Base-by-base conservation (phyloP, 2,113 vertebrate species). In the Elephantulus edwardii region DNA sequence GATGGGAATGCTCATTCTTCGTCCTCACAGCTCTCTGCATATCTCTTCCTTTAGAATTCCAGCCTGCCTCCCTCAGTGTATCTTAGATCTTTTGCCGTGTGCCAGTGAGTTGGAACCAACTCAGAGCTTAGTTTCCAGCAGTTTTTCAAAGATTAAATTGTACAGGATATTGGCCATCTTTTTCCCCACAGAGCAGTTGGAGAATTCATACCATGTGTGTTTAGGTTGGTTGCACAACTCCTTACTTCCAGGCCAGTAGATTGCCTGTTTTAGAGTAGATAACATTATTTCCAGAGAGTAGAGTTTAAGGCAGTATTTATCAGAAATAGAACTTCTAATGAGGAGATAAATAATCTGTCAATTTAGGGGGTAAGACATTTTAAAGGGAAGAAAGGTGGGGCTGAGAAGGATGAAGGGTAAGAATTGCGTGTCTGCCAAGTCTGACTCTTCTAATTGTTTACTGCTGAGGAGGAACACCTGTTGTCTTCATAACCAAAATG, bases 281-380 rank as follows among this genome's bases (percentile, higher is more conserved):
- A n/a, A n/a, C n/a, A n/a, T n/a, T n/a, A n/a, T n/a, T 82, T 74
- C 28, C 13, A 46, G 56, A 70, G 74, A 82, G 10, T 44, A 75
- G 35, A 83, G 24, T 72, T 77, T 44, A 5, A 2, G 2, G 56
- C 5, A 9, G 44, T 66, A 52, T 81, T 70, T 94, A 35, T 80
- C 81, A 70, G 64, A 92, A 78, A 78, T 58, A 79, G n/a, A 62
- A 38, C 64, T 82, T 22, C 62, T 93, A 60, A 66, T 90, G n/a
- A 22, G 83, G 10, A 83, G 56, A 56, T 5, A 77, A 26, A 64
- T 90, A 94, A 85, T 2, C 30, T 48, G 2, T 42, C 74, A 33
- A 60, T 42, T 83, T 64, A 78, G 86, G 30, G 7, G 35, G 54
- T 42, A 40, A 42, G 7, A 42, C 42, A 1, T 70, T 40, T 77